These are phyloP conservation scores for Linyphia triangularis DNA, from an alignment of 2,888 invertebrate genomes.

Conservation along the genomic window DNA sequence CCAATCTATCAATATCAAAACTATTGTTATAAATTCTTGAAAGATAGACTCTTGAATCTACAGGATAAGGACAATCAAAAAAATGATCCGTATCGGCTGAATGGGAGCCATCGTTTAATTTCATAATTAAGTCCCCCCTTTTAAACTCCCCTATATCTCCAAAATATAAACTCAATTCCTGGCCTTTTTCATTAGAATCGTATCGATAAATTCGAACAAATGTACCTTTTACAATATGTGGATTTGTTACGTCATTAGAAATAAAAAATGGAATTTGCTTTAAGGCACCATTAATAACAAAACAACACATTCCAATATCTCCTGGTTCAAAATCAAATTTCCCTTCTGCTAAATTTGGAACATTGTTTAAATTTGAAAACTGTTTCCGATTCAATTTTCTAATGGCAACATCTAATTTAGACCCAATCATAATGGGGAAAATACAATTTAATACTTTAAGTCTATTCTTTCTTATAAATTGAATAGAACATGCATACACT, in stretches of 20 bases:
- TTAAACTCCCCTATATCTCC: conserved; percentile 6
- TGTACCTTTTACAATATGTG: conserved; percentile 23
- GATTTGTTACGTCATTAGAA: conserved; percentile 53
- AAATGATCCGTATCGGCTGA: conserved; percentile 18
- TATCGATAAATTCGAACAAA: conserved; percentile 40
- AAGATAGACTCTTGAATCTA: conserved; percentile 25
- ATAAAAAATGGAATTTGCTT: conserved; percentile 58
- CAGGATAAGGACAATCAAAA: conserved; percentile 38
- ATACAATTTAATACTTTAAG: conserved; percentile 6
- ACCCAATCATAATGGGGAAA: conserved; percentile 42
- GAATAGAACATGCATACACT: conserved; percentile 35
- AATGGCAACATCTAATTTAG: conserved; percentile 39
- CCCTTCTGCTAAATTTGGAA: conserved; percentile 23
- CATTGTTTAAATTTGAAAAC: neutral
- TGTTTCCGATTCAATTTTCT: conserved; percentile 4
- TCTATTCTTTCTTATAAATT: conserved; percentile 20
- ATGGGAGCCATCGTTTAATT: conserved; percentile 18
- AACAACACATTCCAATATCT: conserved; percentile 40
- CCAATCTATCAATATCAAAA: conserved; percentile 60
- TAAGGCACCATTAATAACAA: conserved; percentile 39
- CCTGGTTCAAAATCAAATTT: neutral
- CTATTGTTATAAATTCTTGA: neutral
- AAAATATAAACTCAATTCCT: conserved; percentile 33
- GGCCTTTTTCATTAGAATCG: conserved; percentile 48
- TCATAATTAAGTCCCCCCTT: conserved; percentile 22